These are phyloP conservation scores for Thunnus thynnus DNA, from an alignment of 2,113 vertebrate species.

Conservation along the genomic window DNA sequence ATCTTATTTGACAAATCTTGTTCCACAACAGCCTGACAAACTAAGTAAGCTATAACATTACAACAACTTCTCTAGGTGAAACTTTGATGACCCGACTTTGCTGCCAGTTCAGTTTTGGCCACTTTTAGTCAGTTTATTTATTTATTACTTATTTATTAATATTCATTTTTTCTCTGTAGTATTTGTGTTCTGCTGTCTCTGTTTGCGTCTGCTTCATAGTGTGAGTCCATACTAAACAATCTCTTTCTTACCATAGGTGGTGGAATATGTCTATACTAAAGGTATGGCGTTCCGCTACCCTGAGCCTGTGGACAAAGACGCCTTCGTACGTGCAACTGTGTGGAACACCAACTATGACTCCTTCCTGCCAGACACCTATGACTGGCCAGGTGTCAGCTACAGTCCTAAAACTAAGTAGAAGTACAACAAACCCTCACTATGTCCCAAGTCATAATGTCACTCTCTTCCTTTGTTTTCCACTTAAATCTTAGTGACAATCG, in stretches of 20 bases:
- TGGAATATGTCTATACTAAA: conserved; percentile 93
- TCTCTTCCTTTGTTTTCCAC: conserved; percentile 15
- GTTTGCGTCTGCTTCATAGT: background rate
- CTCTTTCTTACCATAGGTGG: conserved; percentile 83
- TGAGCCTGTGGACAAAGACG: conserved; percentile 91
- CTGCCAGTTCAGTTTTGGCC: no score
- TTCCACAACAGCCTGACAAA: background rate
- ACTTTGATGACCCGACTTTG: background rate
- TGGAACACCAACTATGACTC: conserved; percentile 94
- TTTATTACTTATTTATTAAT: no score
- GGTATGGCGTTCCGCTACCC: conserved; percentile 98
- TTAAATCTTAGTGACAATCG: conserved; percentile 16
- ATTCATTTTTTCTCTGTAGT: background rate
- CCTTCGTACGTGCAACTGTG: conserved; percentile 87
- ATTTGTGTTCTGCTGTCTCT: background rate
- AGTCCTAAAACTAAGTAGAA: conserved; percentile 76
- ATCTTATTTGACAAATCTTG: background rate
- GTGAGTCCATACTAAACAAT: background rate
- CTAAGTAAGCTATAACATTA: background rate
- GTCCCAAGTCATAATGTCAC: conserved; percentile 14
- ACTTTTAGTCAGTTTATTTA: background rate
- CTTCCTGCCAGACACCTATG: conserved; percentile 93
- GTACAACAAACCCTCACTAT: conserved; percentile 1
- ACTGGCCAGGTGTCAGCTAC: conserved; percentile 89
- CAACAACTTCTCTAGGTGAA: background rate